Percentiles rank a stretch among this genome's conserved stretches.
Conservation (phyloP, 2,113 vertebrate genomes). For the Natator depressus region DNA sequence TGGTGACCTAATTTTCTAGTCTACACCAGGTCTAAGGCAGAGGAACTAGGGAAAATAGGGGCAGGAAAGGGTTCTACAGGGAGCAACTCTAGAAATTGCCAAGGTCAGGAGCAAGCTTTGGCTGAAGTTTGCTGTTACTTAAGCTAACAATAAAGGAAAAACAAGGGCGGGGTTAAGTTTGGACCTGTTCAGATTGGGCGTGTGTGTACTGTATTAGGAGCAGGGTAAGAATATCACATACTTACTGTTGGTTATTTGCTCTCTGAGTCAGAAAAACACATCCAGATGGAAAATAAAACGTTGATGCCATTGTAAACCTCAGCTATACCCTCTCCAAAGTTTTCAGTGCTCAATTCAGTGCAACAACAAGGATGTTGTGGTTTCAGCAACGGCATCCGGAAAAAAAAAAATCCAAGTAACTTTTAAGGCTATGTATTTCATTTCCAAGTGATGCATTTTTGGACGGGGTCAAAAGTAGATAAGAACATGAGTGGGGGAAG, state of each 20-base stretch:
- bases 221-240: background rate
- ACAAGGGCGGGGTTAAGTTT: background rate
- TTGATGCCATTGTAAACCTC: background rate
- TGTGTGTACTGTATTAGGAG: background rate
- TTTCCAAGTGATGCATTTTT: background rate
- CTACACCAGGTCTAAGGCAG: background rate
- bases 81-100: slow-evolving; percentile 13
- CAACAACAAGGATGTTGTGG: background rate
- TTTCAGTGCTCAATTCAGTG: background rate
- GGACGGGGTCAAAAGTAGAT: background rate
- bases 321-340: background rate
- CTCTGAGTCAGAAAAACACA: background rate
- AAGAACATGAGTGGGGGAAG: background rate
- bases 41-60: background rate
- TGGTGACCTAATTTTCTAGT: background rate
- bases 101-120: slow-evolving; percentile 8
- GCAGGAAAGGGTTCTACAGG: background rate
- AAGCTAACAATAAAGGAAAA: background rate
- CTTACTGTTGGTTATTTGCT: background rate
- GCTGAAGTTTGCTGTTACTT: slow-evolving; percentile 12
- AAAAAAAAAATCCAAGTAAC: background rate
- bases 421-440: background rate
- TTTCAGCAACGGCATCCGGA: background rate
- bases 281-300: background rate
- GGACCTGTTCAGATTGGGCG: background rate